These are phyloP conservation scores for Pachydiplax longipennis DNA, from an alignment of 2,888 invertebrate genomes.

Conservation along the genomic window DNA sequence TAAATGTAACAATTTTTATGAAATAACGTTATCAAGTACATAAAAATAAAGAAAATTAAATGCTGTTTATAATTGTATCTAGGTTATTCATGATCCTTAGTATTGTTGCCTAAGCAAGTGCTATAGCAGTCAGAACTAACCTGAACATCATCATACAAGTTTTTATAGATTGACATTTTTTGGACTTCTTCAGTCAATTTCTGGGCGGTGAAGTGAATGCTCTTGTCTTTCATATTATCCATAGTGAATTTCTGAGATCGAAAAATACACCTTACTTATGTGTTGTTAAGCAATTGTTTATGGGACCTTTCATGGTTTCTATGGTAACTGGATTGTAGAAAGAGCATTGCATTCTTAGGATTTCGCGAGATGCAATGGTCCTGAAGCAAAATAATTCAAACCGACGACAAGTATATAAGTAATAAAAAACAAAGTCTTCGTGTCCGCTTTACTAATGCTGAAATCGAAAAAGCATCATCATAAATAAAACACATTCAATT, in stretches of 20 bases:
- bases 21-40: too few relatives aligned
- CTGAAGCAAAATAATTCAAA: too few relatives aligned
- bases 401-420: too few relatives aligned
- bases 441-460: too few relatives aligned
- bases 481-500: too few relatives aligned
- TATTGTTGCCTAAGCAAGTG: constrained; percentile 17
- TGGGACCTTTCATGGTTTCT: not conserved
- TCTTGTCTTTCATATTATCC: constrained; percentile 67
- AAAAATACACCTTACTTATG: not conserved
- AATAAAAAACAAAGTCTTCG: too few relatives aligned
- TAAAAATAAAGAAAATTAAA: too few relatives aligned
- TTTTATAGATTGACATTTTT: constrained; percentile 76
- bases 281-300: not conserved
- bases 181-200: constrained; percentile 83
- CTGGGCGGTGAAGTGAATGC: constrained; percentile 76
- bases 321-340: not conserved
- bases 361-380: too few relatives aligned
- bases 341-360: not conserved
- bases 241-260: constrained; percentile 54
- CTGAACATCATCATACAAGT: constrained; percentile 81
- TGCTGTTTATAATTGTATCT: too few relatives aligned
- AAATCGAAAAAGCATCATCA: too few relatives aligned
- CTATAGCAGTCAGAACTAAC: constrained; percentile 59
- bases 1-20: too few relatives aligned
- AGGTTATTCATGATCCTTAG: not conserved